Conservation (phyloP, 2,888 invertebrate species). For the Caenorhabditis parvicauda region DNA sequence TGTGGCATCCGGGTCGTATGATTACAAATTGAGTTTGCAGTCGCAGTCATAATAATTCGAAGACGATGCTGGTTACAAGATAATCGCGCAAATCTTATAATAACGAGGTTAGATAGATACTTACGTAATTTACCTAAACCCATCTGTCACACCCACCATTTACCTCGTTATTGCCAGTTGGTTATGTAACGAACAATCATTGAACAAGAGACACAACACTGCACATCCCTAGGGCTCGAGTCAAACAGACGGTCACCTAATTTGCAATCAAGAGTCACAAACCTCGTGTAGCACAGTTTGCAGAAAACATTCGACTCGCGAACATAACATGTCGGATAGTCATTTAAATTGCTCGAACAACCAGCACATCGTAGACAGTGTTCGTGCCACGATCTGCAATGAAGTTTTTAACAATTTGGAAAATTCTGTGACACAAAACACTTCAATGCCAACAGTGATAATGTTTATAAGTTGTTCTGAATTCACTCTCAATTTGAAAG, state of each 20-base stretch:
- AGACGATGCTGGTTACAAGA: no score
- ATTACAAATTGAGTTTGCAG: no score
- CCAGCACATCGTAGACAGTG: conserved; percentile 21
- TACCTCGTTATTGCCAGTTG: conserved; percentile 13
- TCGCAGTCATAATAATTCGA: no score
- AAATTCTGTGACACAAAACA: no score
- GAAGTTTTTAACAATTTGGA: neutral
- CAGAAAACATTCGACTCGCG: conserved; percentile 45
- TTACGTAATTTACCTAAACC: no score
- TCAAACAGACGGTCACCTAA: conserved; percentile 6
- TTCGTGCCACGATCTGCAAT: conserved; percentile 35
- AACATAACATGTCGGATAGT: conserved; percentile 40
- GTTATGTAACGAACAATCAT: conserved; percentile 9
- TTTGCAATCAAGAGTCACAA: conserved; percentile 21
- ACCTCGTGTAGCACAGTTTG: conserved; percentile 51
- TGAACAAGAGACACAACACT: no score
- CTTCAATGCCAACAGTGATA: no score
- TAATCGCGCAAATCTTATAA: conserved; percentile 22
- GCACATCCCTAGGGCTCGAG: neutral
- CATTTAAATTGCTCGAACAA: conserved; percentile 17
- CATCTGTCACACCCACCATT: no score
- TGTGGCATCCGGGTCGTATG: no score
- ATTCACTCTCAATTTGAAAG: no score
- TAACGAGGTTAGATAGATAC: conserved; percentile 13
- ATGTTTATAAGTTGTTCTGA: no score